Evolutionary conservation across 1,140 invertebrate genomes (phyloP).

Genomic region (Watersipora subatra): DNA sequence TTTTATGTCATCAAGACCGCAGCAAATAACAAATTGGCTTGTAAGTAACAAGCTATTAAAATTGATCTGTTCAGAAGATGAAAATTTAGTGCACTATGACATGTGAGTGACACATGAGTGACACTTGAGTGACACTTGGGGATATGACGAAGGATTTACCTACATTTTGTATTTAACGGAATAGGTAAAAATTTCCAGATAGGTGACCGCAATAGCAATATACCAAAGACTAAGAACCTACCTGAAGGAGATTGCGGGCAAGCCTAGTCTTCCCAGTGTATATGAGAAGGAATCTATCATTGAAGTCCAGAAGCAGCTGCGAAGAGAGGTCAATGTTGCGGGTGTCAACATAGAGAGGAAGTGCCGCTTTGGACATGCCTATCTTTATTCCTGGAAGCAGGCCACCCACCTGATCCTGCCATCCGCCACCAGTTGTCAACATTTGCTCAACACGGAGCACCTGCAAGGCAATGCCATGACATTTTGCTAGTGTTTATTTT

Average conservation of each 20-base stretch:
- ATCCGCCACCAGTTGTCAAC: slow-evolving; percentile 46
- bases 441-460: slow-evolving; percentile 45
- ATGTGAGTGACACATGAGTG: no score
- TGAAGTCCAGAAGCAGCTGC: slow-evolving; percentile 30
- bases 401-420: slow-evolving; percentile 48
- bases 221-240: slow-evolving; percentile 15
- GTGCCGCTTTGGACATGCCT: slow-evolving; percentile 31
- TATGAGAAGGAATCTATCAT: slow-evolving; percentile 39
- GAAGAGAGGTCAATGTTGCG: slow-evolving; percentile 24
- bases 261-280: slow-evolving; percentile 48
- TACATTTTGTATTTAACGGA: no score
- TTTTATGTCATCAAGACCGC: no score
- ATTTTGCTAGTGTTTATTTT: no score
- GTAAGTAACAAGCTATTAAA: no score
- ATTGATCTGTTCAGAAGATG: no score
- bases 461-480: slow-evolving; percentile 25
- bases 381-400: slow-evolving; percentile 40
- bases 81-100: no score
- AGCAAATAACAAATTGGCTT: no score
- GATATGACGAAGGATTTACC: no score
- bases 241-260: slow-evolving; percentile 45
- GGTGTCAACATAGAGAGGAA: slow-evolving; percentile 35
- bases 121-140: no score
- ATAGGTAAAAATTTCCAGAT: no score
- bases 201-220: no score